Evolutionary conservation across 2,888 invertebrate genomes (phyloP).

Genomic region (Watsonalla binaria): DNA sequence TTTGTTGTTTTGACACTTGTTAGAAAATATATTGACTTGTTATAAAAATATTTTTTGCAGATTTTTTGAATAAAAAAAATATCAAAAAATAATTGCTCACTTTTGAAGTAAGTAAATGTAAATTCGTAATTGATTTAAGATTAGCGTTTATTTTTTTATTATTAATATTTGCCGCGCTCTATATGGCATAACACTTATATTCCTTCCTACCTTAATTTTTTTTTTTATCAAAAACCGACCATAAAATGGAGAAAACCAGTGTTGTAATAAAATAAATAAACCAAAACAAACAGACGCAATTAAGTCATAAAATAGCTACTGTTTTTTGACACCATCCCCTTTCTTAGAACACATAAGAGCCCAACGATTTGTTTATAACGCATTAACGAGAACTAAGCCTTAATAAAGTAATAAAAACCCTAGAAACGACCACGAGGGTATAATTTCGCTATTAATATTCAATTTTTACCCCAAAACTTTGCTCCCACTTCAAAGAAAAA

Average conservation of each 20-base stretch:
- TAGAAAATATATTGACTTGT: background rate
- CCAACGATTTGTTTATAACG: conserved; percentile 70
- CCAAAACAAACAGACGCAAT: conserved; percentile 59
- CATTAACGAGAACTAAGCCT: conserved; percentile 61
- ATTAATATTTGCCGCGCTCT: background rate
- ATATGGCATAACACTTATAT: background rate
- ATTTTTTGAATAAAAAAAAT: no score
- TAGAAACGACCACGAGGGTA: conserved; percentile 49
- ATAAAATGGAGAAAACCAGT: conserved; percentile 31
- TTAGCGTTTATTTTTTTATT: no score
- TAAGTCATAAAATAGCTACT: conserved; percentile 74
- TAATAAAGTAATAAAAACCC: conserved; percentile 76
- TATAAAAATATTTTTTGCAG: background rate
- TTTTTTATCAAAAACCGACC: background rate
- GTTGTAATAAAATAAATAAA: conserved; percentile 43
- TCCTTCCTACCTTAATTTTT: no score
- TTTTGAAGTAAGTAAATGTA: no score
- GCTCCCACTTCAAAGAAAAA: conserved; percentile 71
- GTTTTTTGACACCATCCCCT: conserved; percentile 70
- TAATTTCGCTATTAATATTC: conserved; percentile 79
- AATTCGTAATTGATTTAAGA: no score
- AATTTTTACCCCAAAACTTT: conserved; percentile 69
- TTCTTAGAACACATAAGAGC: conserved; percentile 64
- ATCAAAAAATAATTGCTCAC: no score
- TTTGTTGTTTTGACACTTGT: conserved; percentile 26